Evolutionary conservation across 2,113 vertebrate genomes (phyloP), one percentile per base, ranked within the genome.

Genomic region (Talpa occidentalis): DNA sequence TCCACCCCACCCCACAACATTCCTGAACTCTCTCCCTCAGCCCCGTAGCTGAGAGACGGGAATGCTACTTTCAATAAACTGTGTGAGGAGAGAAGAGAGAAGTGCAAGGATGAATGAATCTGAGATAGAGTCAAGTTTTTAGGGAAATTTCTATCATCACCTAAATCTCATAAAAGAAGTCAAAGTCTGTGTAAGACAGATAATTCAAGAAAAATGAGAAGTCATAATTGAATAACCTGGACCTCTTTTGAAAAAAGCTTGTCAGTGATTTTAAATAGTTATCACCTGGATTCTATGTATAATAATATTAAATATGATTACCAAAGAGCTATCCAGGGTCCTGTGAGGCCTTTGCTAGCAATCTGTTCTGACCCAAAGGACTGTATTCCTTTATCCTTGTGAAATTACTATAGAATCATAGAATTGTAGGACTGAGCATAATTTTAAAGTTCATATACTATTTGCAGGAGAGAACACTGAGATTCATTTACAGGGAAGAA

Each of bases 201-300:
- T 30, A 80, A 85, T 6, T 64, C 28, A 32, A 86, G 22, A 94
- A 76, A 94, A 89, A 56, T 22, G 17, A 66, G 67, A 60, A 91
- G 79, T 37, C 11, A 62, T 44, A 42, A 40, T 14, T 79, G 28
- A 59, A 42, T 74, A 83, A 73, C 6, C 6, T 69, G 49, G 10
- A 54, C 14, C 15, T 83, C 24, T 93, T 92, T 73, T 90, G 81
- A 60, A 77, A 76, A 88, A 94, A 59, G 32, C 47, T 93, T n/a
- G 24, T 30, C 35, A 22, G n/a, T 64, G 35, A 70, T 60, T 78
- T 85, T 60, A 59, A 87, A 60, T 95, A 42, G 40, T 52, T 89
- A 89, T 90, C 44, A 24, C 28, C 16, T 72, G 62, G 47, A 32
- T 21, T 86, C 67, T 52, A 67, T 6, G 9, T 74, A 42, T 54